Base-by-base conservation (phyloP, 1,140 invertebrate species). In the Contarinia nasturtii region DNA sequence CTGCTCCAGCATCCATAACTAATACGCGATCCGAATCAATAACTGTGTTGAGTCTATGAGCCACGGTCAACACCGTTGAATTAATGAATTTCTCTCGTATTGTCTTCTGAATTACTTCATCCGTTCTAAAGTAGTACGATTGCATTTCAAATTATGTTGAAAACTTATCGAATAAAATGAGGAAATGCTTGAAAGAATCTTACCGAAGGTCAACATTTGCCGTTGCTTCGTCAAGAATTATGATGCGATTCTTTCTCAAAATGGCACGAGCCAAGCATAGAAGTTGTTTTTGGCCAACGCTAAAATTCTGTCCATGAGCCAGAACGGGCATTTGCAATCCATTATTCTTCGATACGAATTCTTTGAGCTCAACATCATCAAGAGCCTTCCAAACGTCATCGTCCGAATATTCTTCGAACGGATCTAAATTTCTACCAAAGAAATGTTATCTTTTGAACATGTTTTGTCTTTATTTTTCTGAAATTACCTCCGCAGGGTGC, bases 231-330 rank as follows among this genome's bases (percentile, higher is more conserved):
- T 75, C 73, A 53, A 75, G 55, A 27, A 75, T 61, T 1, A 75
- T 59, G 34, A 88, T 77, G 54, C 76, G 79, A 52, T 79, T 79
- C 45, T 79, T 76, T 14, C 74, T 67, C 1, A 86, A 58, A 45
- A 86, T 72, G 1, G 82, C 81, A 38, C 84, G 61, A 2, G 77
- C 81, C 48, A 79, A 53, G 66, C 76, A 72, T 21, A 86, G 64
- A 15, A 86, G 57, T 57, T 86, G 82, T 41, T 78, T 61, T 60
- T 86, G 80, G 1, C 82, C 82, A 11, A 81, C 73, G 55, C 77
- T 82, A 47, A 80, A 78, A 54, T 81, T 82, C 14, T 61, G 56
- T 0, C 80, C 80, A 3, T 74, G 71, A 54, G 79, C 77, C 12
- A 66, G 57, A 2, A 80, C 66, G 45, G 62, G 58, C 15, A 64